A percentile compares a stretch with the other conserved stretches of the same genome.
phyloP scores from a whole-genome alignment of 2,888 invertebrate species.

The Cheilosia soror region DNA sequence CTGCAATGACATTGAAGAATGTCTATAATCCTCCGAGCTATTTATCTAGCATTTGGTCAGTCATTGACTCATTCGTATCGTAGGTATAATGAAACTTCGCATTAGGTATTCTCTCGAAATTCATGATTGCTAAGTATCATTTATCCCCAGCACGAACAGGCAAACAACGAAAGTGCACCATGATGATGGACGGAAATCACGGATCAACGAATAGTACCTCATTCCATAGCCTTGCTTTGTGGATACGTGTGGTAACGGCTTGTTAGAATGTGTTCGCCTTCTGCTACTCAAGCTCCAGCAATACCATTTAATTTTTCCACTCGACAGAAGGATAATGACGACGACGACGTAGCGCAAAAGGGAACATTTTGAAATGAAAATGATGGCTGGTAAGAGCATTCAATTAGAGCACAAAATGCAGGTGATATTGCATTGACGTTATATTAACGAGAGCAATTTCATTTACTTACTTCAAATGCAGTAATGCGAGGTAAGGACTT shows the following conservation, averaged over 20 bases:
- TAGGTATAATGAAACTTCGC: constrained; percentile 31
- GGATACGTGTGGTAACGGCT: constrained; percentile 36
- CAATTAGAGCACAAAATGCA: constrained; percentile 54
- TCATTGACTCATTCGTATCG: constrained; percentile 47
- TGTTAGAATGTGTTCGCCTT: constrained; percentile 32
- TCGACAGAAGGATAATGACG: constrained; percentile 35
- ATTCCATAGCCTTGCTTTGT: neutral
- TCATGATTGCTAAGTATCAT: constrained; percentile 65
- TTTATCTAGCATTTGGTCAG: constrained; percentile 30
- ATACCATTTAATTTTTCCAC: constrained; percentile 52
- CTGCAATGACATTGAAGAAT: constrained; percentile 40
- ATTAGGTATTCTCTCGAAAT: constrained; percentile 44
- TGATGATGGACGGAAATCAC: constrained; percentile 64
- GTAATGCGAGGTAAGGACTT: constrained; percentile 10
- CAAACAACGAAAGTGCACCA: constrained; percentile 51
- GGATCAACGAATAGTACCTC: constrained; percentile 34
- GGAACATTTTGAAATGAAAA: constrained; percentile 44
- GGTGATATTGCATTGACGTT: constrained; percentile 41
- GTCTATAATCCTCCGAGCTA: constrained; percentile 15
- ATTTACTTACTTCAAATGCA: constrained; percentile 24
- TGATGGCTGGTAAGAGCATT: constrained; percentile 51
- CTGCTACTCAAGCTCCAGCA: constrained; percentile 14
- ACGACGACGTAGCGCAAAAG: neutral
- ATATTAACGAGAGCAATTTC: constrained; percentile 33
- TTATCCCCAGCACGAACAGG: constrained; percentile 59